A percentile compares a stretch with the other conserved stretches of the same genome.
Evolutionary conservation across 2,888 invertebrate genomes (phyloP).

Genomic region (Mamestra brassicae): DNA sequence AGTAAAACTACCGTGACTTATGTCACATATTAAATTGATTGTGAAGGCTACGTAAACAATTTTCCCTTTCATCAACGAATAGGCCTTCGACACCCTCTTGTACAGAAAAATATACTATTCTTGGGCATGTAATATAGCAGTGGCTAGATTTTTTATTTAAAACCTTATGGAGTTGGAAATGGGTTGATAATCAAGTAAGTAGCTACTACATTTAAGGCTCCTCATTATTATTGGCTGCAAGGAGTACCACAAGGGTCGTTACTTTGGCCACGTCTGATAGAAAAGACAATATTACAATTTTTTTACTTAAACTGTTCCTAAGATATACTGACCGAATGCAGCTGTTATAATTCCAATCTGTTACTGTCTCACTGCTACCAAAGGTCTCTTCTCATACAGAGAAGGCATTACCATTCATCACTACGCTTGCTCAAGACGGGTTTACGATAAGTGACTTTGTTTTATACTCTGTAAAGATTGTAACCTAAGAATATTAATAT

Average conservation of each 20-base stretch:
- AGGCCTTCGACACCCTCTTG: slow-evolving; percentile 3
- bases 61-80: not conserved
- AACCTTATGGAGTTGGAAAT: too few species aligned
- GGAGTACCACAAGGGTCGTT: not conserved
- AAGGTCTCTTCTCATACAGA: not conserved
- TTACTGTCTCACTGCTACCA: not conserved
- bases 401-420: not conserved
- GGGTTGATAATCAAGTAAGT: not conserved
- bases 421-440: not conserved
- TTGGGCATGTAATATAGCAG: too few species aligned
- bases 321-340: not conserved
- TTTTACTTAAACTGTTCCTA: not conserved
- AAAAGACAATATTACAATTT: not conserved
- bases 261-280: not conserved
- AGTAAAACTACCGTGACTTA: not conserved
- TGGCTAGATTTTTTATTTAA: not conserved
- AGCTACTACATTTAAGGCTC: not conserved
- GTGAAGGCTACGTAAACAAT: not conserved
- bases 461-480: too few species aligned
- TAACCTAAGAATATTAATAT: too few species aligned
- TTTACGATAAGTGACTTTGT: too few species aligned
- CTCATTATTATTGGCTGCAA: not conserved
- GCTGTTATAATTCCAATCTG: not conserved
- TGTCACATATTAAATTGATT: not conserved
- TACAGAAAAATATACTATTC: not conserved